Base-by-base conservation (phyloP, 2,888 invertebrate genomes). In the Megaustenia siamemsis region DNA sequence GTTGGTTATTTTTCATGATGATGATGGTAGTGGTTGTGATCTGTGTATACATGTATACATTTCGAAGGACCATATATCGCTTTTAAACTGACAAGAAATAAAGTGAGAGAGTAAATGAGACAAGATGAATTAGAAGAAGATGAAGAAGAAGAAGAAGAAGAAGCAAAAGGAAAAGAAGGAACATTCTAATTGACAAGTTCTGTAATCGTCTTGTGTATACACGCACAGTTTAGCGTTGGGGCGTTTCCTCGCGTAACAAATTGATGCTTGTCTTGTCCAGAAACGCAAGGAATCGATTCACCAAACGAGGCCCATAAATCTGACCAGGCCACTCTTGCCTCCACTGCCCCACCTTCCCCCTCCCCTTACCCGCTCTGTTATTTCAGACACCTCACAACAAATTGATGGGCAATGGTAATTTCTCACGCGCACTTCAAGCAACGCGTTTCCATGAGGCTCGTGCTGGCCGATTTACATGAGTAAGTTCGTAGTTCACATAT, bases 241-340 rank as follows among this genome's bases (percentile, higher is more conserved):
- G n/a, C 71, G n/a, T 43, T 71, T 43, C 45, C 28, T 71, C n/a
- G 71, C 40, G n/a, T 43, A 71, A 71, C 71, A 71, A 71, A 71
- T 71, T 71, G 43, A 12, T 24, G 24, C 71, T 43, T n/a, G 18
- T 63, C 63, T 63, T 63, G 63, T 32, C 32, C 63, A 63, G 32
- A 32, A 32, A 18, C 21, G 71, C 71, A 21, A 28, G 43, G 71
- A 43, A 71, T 71, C 71, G 43, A 71, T 43, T n/a, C 43, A n/a
- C 71, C n/a, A 43, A 71, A 71, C 71, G 43, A 43, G 71, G 71
- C 43, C 18, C 71, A 71, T 71, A 71, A 71, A 71, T 71, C n/a
- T 45, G 43, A n/a, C 43, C 43, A 1, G 24, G 40, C 24, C 18
- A 24, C 8, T 69, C 3, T 8, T 28, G 8, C 32, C 40, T 43